Evolutionary conservation across 1,140 invertebrate species (phyloP), one percentile per base, ranked within the genome.

Genomic region (Brachionus koreanus): DNA sequence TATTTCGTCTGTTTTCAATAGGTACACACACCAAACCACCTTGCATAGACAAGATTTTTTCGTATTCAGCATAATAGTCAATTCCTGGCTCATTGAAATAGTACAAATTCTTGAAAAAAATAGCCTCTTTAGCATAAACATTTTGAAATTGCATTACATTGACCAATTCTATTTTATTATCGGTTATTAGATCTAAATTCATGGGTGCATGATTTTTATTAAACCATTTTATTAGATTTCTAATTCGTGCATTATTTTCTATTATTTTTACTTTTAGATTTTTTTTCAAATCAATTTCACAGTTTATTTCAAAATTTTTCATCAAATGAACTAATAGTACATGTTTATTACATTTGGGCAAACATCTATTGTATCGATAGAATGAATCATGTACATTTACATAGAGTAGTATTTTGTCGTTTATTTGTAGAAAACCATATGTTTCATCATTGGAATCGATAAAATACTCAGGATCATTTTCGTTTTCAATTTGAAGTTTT

Each of bases 391-490:
- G 25, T 33, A 65, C 25, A 13, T 65, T 25, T 33, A 65, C 33
- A 12, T 33, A 33, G 5, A 65, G 33, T 23, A 65, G 33, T 12
- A 65, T 37, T 65, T 37, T 65, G 25, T 65, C 63, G 10, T 65
- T 65, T n/a, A 37, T 25, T 65, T 65, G 63, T 29, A 65, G 7
- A 37, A 65, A 65, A 33, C 63, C 63, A 37, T 65, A 65, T 65
- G 25, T n/a, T 33, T 65, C 63, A 16, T 65, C 63, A 13, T 65
- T 23, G 49, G 19, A 65, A 33, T 65, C 29, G 6, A 65, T 35
- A 13, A 6, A 19, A 16, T 0, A 35, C 4, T 65, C 63, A 33
- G 25, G 23, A 33, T 23, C 12, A 65, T 25, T 65, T 65, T 33
- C 5, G 5, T 65, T 5, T 29, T n/a, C 3, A 33, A 25, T 6